Evolutionary conservation across 2,797 vertebrate species (phyloP).

Genomic region (Periophthalmus magnuspinnatus): DNA sequence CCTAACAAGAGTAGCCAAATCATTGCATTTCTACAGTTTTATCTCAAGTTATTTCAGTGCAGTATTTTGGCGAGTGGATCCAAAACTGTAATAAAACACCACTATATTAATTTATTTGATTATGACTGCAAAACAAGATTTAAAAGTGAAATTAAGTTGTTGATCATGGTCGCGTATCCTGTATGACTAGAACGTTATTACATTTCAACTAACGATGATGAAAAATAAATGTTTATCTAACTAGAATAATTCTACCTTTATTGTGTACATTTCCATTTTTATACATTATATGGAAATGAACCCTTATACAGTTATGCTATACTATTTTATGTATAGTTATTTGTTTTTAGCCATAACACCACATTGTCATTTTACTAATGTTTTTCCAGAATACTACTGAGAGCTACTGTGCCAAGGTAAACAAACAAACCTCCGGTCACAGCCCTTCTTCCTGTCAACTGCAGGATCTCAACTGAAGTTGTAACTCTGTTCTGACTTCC

Average conservation of each 20-base stretch:
- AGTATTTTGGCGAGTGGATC: background rate
- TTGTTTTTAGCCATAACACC: no score
- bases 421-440: conserved; percentile 14
- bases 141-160: no score
- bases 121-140: no score
- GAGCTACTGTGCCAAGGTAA: background rate
- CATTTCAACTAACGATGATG: background rate
- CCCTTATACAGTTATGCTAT: no score
- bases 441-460: conserved; percentile 26
- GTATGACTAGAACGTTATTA: background rate
- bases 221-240: no score
- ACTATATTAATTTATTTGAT: no score
- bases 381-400: background rate
- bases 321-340: no score
- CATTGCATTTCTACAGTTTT: background rate
- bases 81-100: background rate
- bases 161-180: background rate
- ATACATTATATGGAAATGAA: no score
- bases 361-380: no score
- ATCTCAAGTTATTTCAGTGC: background rate
- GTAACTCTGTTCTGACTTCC: conserved; percentile 23
- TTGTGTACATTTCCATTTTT: background rate
- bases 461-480: conserved; percentile 16
- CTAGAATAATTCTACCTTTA: no score
- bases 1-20: background rate